Conservation (phyloP, 2,888 invertebrate species). For the Melinopterus prodromus region DNA sequence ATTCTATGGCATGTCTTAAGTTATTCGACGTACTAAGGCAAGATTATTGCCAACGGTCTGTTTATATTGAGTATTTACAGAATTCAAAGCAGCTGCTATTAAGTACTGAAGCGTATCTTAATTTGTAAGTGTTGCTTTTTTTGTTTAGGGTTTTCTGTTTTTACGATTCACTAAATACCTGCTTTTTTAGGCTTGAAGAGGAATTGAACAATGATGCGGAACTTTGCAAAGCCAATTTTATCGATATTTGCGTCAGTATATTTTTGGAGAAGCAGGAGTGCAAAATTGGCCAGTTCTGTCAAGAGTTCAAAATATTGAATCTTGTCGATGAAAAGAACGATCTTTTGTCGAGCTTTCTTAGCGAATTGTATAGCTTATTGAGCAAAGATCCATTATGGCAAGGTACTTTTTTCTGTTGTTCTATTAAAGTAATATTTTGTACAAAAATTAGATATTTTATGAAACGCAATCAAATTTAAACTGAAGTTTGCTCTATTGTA, state of each 20-base stretch:
- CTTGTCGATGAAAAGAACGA: constrained; percentile 93
- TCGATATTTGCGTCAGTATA: constrained; percentile 78
- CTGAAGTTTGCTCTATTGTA: no score
- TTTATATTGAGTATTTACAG: constrained; percentile 84
- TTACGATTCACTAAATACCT: constrained; percentile 11
- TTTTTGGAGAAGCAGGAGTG: constrained; percentile 83
- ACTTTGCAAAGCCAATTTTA: constrained; percentile 77
- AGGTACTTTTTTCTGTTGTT: constrained; percentile 58
- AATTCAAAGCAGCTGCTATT: constrained; percentile 81
- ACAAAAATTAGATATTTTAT: constrained; percentile 6
- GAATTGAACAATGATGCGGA: constrained; percentile 74
- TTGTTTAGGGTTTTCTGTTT: constrained; percentile 23
- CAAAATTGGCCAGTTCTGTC: constrained; percentile 76
- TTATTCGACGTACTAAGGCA: constrained; percentile 77
- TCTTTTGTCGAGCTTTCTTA: constrained; percentile 83
- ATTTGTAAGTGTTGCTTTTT: constrained; percentile 66
- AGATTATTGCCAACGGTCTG: constrained; percentile 79
- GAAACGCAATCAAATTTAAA: no score
- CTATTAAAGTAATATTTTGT: neutral
- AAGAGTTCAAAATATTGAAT: constrained; percentile 80
- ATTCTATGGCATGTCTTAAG: constrained; percentile 75
- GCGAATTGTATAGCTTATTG: constrained; percentile 73
- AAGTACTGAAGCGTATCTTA: constrained; percentile 76
- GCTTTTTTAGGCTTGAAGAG: constrained; percentile 61
- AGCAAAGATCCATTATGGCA: constrained; percentile 77